Evolutionary conservation across 2,888 invertebrate genomes (phyloP), one percentile per base, ranked within the genome.

Genomic region (Hipparchia sbordonii): DNA sequence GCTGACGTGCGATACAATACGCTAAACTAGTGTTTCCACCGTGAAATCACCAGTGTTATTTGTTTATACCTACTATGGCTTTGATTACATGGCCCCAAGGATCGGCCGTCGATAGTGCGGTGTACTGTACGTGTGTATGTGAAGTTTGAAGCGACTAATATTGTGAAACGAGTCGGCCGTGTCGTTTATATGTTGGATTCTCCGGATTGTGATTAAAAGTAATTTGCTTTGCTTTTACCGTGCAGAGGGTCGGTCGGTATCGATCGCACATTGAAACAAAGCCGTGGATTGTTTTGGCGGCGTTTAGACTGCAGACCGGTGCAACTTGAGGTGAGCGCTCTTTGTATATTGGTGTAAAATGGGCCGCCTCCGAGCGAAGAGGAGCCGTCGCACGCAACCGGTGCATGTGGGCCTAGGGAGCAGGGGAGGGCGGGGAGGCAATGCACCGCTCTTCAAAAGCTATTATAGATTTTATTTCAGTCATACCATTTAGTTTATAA

Each of bases 171-270:
- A 80, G 84, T 87, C 84, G 87, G 82, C 88, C 86, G 88, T 88
- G 89, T 88, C 88, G 84, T 90, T 88, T 89, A 85, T 89, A 90
- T 91, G 91, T 87, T 89, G 89, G 90, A 23, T 23, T 23, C 23
- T 23, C 23, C 23, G 23, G 23, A 90, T 91, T 89, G 92, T 93
- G 92, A 91, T 91, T 90, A 91, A 86, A 90, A 89, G 90, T 90
- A 92, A 92, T 92, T 92, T 89, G 87, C 88, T 89, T 89, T 85
- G 89, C 88, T 89, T 92, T 91, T 90, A 90, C 90, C 85, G 91
- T 92, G 90, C 87, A 88, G 39, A 39, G 87, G 86, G 86, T 86
- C 87, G 82, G 80, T 82, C 82, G 87, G 85, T 92, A 92, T 92
- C 88, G 92, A 93, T 92, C 91, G 88, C 83, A 76, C 82, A 85